Conservation (phyloP, 2,797 vertebrate species). For the Lacerta viridis region DNA sequence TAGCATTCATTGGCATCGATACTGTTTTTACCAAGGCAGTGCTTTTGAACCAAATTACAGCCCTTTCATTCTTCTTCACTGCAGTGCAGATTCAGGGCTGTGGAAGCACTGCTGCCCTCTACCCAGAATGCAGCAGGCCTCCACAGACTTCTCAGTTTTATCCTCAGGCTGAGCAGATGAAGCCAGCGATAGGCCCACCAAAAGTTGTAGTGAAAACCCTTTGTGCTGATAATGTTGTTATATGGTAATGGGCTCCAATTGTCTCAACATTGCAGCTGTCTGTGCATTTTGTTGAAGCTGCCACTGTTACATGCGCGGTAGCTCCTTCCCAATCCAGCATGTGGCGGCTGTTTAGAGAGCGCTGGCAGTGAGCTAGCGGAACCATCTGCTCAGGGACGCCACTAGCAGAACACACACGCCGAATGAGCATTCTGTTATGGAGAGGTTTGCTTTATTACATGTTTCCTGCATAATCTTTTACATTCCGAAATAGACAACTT, state of each 20-base stretch:
- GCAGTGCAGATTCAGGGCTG: fast-evolving
- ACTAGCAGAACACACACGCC: fast-evolving
- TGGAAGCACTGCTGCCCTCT: background rate
- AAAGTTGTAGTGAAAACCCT: background rate
- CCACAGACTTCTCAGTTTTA: background rate
- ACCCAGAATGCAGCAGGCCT: background rate
- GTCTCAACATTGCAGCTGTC: fast-evolving
- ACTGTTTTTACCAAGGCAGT: background rate
- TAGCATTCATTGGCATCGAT: background rate
- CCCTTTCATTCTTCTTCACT: fast-evolving
- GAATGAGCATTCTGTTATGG: conserved; percentile 41
- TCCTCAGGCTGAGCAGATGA: background rate
- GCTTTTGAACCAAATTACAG: background rate
- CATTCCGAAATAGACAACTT: conserved; percentile 23
- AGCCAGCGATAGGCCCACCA: background rate
- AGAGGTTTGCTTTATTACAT: conserved; percentile 36
- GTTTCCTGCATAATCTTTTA: conserved; percentile 20
- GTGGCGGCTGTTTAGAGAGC: background rate
- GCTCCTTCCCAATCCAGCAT: conserved; percentile 22
- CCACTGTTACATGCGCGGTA: background rate
- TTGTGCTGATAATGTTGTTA: background rate
- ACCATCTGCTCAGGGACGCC: conserved; percentile 59
- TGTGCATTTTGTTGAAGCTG: background rate
- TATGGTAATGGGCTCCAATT: fast-evolving
- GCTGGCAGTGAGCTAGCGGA: conserved; percentile 44